Percentiles rank a stretch among this genome's conserved stretches.
Conservation (phyloP, 1,140 invertebrate genomes). For the Drosophila virilis region DNA sequence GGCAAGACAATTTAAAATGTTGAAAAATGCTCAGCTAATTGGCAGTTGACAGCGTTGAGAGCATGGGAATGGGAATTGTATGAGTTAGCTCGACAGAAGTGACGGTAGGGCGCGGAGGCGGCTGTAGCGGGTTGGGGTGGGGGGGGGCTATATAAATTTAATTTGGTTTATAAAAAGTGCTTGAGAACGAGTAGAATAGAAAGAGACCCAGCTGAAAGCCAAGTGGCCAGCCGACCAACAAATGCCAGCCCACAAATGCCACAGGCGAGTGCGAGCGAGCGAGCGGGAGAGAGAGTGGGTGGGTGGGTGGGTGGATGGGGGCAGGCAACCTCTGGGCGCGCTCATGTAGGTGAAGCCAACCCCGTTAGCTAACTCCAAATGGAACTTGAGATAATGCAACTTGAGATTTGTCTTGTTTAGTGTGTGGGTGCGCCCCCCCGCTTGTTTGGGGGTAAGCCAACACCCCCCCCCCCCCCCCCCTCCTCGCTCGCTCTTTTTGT, state of each 20-base stretch:
- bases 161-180: slow-evolving; percentile 80
- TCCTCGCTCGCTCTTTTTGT: background rate
- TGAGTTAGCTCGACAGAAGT: too few relatives aligned
- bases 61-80: slow-evolving; percentile 50
- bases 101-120: too few relatives aligned
- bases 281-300: background rate
- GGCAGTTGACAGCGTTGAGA: slow-evolving; percentile 76
- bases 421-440: slow-evolving; percentile 9
- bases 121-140: slow-evolving; percentile 23
- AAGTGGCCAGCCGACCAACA: slow-evolving; percentile 51
- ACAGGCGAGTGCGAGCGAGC: background rate
- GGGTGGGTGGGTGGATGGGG: background rate
- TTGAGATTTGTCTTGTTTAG: slow-evolving; percentile 39
- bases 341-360: slow-evolving; percentile 19
- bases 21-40: slow-evolving; percentile 81
- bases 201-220: slow-evolving; percentile 30
- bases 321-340: background rate
- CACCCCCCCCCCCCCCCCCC: background rate
- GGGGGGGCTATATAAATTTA: slow-evolving; percentile 67
- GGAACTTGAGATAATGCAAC: slow-evolving; percentile 56
- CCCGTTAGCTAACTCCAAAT: slow-evolving; percentile 41
- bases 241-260: slow-evolving; percentile 19
- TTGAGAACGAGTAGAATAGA: slow-evolving; percentile 53
- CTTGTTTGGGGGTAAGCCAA: background rate
- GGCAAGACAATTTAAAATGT: slow-evolving; percentile 79